phyloP scores from a whole-genome alignment of 2,888 invertebrate genomes.

The Agrotis exclamationis region DNA sequence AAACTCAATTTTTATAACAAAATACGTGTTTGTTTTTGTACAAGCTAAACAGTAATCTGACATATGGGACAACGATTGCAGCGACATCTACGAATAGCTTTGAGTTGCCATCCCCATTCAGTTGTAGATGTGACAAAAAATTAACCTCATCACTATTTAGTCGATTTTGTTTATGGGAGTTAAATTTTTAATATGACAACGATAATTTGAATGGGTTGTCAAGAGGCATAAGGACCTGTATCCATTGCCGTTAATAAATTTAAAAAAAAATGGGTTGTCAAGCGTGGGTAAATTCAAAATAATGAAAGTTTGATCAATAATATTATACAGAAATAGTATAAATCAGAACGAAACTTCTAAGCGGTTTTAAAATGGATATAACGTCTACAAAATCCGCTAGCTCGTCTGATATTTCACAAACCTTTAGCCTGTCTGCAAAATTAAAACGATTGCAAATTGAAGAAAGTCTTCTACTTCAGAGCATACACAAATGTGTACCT shows the following conservation, averaged over 20 bases:
- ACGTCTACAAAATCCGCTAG: constrained; percentile 38
- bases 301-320: constrained; percentile 61
- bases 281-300: constrained; percentile 51
- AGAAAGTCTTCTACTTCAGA: constrained; percentile 78
- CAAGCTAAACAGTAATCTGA: no score
- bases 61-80: no score
- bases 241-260: no score
- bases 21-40: no score
- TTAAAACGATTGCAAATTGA: constrained; percentile 84
- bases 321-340: not conserved
- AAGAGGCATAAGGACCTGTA: no score
- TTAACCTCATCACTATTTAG: not conserved
- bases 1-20: no score
- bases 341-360: not conserved
- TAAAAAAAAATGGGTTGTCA: no score
- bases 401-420: constrained; percentile 23
- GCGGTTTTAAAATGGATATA: constrained; percentile 28
- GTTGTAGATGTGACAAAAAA: not conserved
- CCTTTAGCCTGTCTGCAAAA: constrained; percentile 70
- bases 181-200: constrained; percentile 20
- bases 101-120: no score
- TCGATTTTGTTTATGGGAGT: not conserved
- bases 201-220: constrained; percentile 1
- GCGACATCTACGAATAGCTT: no score
- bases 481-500: constrained; percentile 42